phyloP scores from a whole-genome alignment of 2,113 vertebrate species.

The Scartelaos histophorus region DNA sequence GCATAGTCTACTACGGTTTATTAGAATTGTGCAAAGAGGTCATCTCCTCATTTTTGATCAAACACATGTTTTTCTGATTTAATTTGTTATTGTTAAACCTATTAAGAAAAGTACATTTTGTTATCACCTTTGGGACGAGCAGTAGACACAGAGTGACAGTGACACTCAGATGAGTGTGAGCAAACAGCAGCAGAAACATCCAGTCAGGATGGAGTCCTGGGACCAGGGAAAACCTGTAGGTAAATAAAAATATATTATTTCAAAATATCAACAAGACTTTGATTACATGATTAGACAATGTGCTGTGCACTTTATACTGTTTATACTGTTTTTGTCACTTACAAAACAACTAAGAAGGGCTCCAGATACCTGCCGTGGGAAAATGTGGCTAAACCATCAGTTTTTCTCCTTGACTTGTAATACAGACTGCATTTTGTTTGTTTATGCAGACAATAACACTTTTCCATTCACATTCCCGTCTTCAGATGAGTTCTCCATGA shows the following conservation, averaged over 20 bases:
- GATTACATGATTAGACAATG: background rate
- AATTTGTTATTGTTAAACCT: background rate
- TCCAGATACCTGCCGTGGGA: background rate
- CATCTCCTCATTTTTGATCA: background rate
- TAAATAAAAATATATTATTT: background rate
- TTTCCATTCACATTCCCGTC: background rate
- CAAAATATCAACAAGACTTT: background rate
- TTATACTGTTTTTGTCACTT: background rate
- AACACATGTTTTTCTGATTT: background rate
- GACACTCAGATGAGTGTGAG: conserved; percentile 95
- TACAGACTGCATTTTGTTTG: background rate
- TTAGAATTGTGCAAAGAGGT: background rate
- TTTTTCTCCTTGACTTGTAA: background rate
- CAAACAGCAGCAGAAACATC: conserved; percentile 96
- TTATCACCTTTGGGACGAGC: conserved; percentile 92
- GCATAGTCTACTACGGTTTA: background rate
- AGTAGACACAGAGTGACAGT: conserved; percentile 91
- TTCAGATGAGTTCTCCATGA: conserved; percentile 1
- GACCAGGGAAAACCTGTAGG: conserved; percentile 88
- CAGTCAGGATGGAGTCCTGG: conserved; percentile 92
- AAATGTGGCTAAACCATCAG: background rate
- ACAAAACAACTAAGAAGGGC: background rate
- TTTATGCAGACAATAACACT: background rate
- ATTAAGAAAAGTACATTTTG: background rate
- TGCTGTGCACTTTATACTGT: background rate